phyloP scores from a whole-genome alignment of 2,113 vertebrate genomes.

The Rattus rattus region DNA sequence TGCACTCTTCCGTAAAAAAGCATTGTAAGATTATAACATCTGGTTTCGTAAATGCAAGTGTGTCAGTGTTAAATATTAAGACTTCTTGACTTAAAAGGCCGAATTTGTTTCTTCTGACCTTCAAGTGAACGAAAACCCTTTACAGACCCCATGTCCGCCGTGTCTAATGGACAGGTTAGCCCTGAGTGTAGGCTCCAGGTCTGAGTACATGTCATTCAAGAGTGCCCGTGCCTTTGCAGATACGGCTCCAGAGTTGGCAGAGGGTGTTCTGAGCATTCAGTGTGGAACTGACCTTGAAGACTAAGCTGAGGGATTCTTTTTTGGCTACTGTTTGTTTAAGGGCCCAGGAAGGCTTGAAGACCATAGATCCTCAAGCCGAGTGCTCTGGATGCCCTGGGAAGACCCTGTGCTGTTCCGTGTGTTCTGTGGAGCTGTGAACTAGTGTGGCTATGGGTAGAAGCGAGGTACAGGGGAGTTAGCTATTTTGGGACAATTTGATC shows the following conservation, averaged over 20 bases:
- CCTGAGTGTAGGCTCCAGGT: background rate
- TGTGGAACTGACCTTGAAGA: background rate
- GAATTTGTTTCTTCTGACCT: background rate
- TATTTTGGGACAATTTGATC: background rate
- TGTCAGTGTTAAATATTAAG: background rate
- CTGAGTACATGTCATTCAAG: background rate
- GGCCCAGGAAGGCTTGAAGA: background rate
- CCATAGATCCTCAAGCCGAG: background rate
- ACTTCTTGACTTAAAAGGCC: background rate
- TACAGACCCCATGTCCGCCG: background rate
- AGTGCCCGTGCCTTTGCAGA: background rate
- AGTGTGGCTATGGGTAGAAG: too few relatives aligned
- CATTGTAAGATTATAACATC: background rate
- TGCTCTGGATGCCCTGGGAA: background rate
- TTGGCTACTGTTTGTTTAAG: background rate
- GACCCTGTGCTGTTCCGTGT: fast-evolving
- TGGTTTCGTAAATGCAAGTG: background rate
- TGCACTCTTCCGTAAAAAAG: background rate
- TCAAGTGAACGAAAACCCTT: background rate
- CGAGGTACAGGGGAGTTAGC: background rate
- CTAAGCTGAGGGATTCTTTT: background rate
- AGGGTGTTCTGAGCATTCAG: background rate
- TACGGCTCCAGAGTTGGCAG: background rate
- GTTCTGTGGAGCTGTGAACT: background rate
- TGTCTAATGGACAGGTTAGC: background rate